phyloP scores from a whole-genome alignment of 2,797 vertebrate genomes.

The Propithecus perrieri region DNA sequence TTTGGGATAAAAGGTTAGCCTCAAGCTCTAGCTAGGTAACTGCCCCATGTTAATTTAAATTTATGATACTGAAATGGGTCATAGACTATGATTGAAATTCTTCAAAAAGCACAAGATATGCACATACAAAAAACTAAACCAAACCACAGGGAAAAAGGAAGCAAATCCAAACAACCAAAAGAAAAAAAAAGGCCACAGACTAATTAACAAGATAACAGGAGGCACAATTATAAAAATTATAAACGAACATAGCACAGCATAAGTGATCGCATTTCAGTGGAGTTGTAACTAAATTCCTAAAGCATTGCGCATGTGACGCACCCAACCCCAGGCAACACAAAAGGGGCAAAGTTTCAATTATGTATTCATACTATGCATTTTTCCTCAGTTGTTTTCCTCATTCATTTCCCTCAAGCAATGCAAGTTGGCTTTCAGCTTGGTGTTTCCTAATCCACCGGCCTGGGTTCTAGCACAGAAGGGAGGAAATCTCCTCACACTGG shows the following conservation, averaged over 20 bases:
- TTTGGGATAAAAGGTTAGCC: neutral
- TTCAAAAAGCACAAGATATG: slow-evolving; percentile 4
- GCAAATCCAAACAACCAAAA: neutral
- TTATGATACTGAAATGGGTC: neutral
- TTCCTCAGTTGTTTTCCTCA: neutral
- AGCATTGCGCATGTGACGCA: neutral
- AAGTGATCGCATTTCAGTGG: neutral
- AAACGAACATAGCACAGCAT: neutral
- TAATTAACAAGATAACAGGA: neutral
- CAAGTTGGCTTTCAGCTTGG: neutral
- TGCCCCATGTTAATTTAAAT: neutral
- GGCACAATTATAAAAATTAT: neutral
- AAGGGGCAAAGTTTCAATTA: neutral
- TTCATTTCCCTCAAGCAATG: neutral
- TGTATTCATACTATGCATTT: neutral
- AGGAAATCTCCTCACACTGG: neutral
- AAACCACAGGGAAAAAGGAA: slow-evolving; percentile 6
- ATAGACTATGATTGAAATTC: neutral
- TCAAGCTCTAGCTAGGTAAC: neutral
- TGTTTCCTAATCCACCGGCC: neutral
- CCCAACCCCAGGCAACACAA: neutral
- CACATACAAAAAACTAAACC: neutral
- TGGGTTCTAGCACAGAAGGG: neutral
- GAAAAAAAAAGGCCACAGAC: neutral
- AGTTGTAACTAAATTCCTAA: neutral